Evolutionary conservation across 1,140 invertebrate genomes (phyloP).

Genomic region (Archivesica marissinica): DNA sequence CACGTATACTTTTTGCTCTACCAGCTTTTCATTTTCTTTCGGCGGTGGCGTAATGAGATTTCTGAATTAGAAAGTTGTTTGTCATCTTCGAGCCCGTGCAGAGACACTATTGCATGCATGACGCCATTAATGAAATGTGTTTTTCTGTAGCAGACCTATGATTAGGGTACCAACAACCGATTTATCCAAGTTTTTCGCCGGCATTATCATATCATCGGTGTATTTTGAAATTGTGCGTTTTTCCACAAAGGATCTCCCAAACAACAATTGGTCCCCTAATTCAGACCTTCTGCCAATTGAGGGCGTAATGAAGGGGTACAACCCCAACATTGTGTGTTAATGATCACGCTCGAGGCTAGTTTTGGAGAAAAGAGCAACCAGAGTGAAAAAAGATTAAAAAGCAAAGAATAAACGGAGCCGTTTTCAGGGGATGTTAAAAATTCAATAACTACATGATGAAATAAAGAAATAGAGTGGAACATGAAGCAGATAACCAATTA

Average conservation of each 20-base stretch:
- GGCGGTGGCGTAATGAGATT: conserved; percentile 40
- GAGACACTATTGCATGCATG: conserved; percentile 31
- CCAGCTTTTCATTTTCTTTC: conserved; percentile 46
- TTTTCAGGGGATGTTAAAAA: conserved; percentile 20
- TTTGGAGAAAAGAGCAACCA: conserved; percentile 25
- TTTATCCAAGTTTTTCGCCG: not conserved
- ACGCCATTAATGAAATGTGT: conserved; percentile 59
- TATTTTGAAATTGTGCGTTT: conserved; percentile 32
- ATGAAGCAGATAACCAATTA: no score
- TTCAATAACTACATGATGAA: no score
- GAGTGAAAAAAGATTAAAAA: conserved; percentile 1
- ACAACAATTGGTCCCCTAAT: conserved; percentile 29
- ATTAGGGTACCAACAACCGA: conserved; percentile 37
- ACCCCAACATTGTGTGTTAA: conserved; percentile 33
- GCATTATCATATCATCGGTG: conserved; percentile 38
- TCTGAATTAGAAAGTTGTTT: conserved; percentile 49
- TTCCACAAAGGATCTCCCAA: not conserved
- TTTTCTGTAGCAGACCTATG: conserved; percentile 15
- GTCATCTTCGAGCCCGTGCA: not conserved
- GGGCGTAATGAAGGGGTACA: conserved; percentile 13
- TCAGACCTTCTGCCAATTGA: conserved; percentile 37
- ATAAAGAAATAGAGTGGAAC: no score
- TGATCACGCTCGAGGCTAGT: conserved; percentile 13
- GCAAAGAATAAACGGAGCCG: not conserved
- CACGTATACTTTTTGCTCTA: conserved; percentile 4